These are phyloP conservation scores for Alethe castanea DNA, from an alignment of 2,113 vertebrate genomes.

Conservation along the genomic window DNA sequence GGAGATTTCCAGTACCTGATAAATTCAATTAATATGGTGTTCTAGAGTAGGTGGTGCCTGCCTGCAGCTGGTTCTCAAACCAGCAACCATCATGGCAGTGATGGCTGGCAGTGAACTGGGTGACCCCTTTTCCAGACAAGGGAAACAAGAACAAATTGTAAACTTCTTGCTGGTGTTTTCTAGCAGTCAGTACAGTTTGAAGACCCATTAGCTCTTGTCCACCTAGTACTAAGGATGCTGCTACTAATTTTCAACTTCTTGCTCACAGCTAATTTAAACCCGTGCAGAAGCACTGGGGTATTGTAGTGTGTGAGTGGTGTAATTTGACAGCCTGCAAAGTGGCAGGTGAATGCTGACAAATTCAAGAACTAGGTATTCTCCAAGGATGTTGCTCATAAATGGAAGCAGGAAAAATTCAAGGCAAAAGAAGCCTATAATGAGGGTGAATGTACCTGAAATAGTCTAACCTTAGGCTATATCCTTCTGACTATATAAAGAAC, in stretches of 20 bases:
- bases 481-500: neutral
- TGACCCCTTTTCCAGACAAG: neutral
- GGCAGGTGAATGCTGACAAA: neutral
- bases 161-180: neutral
- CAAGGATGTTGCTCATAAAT: neutral
- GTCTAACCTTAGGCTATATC: neutral
- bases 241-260: neutral
- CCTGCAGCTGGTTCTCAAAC: neutral
- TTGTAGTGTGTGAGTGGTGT: neutral
- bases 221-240: neutral
- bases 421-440: neutral
- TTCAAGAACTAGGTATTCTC: neutral
- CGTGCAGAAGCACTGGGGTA: neutral
- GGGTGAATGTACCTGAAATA: neutral
- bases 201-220: neutral
- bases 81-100: neutral
- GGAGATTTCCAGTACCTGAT: neutral
- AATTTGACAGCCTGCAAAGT: neutral
- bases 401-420: neutral
- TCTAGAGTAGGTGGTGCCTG: neutral
- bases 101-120: neutral
- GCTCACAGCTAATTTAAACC: neutral
- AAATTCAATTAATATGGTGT: neutral
- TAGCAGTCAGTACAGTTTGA: neutral
- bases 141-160: neutral